A percentile compares a stretch with the other conserved stretches of the same genome.
Evolutionary conservation across 2,113 vertebrate species (phyloP).

Genomic region (Eudyptes chrysolophus): DNA sequence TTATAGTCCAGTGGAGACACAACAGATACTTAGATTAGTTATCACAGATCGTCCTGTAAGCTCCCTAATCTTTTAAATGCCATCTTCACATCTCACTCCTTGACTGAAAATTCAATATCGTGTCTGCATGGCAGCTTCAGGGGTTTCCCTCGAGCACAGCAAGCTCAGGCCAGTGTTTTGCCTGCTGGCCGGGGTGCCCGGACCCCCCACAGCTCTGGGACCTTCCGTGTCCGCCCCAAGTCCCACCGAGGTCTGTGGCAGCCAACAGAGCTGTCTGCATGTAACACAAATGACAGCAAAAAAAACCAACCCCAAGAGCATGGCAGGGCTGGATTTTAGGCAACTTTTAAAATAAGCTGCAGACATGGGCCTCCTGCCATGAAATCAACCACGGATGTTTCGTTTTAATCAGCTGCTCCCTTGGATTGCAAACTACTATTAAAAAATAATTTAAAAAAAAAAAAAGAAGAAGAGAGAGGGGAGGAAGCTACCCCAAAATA

Average conservation of each 20-base stretch:
- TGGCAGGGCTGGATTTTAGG: not conserved
- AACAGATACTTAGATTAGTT: not conserved
- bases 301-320: not conserved
- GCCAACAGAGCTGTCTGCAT: not conserved
- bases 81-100: not conserved
- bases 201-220: not conserved
- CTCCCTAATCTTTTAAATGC: not conserved
- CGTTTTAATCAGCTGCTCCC: not conserved
- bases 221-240: not conserved
- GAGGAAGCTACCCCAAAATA: not conserved
- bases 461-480: not conserved
- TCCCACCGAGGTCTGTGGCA: not conserved
- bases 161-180: not conserved
- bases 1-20: not conserved
- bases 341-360: not conserved
- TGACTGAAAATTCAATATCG: not conserved
- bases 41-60: not conserved
- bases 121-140: not conserved
- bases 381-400: not conserved
- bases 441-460: not conserved
- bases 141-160: not conserved
- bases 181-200: accelerated
- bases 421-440: not conserved
- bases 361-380: not conserved
- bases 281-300: accelerated